Evolutionary conservation across 2,888 invertebrate species (phyloP).

Genomic region (Rhagophthalmus giganteus): DNA sequence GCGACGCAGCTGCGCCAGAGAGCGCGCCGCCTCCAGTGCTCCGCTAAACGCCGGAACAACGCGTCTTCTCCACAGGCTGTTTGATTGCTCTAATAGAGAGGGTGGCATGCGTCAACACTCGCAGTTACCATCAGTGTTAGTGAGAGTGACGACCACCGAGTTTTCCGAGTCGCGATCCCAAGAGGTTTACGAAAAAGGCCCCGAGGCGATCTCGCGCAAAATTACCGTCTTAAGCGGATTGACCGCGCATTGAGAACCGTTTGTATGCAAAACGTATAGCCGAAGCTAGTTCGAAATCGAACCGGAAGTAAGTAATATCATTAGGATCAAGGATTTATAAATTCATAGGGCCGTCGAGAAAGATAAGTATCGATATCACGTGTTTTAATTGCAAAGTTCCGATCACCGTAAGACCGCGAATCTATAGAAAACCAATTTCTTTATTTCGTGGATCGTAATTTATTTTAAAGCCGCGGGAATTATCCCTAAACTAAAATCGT

Average conservation of each 20-base stretch:
- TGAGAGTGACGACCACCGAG: slow-evolving; percentile 26
- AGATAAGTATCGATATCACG: slow-evolving; percentile 6
- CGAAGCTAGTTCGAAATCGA: slow-evolving; percentile 21
- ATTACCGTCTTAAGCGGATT: slow-evolving; percentile 25
- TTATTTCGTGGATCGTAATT: slow-evolving; percentile 17
- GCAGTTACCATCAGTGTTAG: slow-evolving; percentile 22
- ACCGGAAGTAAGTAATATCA: slow-evolving; percentile 18
- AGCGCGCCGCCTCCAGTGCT: slow-evolving; percentile 38
- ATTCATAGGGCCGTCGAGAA: not conserved
- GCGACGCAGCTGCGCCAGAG: slow-evolving; percentile 36
- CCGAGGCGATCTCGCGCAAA: slow-evolving; percentile 21
- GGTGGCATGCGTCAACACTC: slow-evolving; percentile 28
- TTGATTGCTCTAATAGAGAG: slow-evolving; percentile 30
- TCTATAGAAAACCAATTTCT: slow-evolving; percentile 13
- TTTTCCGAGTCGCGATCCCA: slow-evolving; percentile 20
- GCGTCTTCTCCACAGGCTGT: slow-evolving; percentile 32
- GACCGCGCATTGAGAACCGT: slow-evolving; percentile 24
- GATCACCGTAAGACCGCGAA: no score
- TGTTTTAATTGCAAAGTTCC: slow-evolving; percentile 9
- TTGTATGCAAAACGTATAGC: slow-evolving; percentile 26
- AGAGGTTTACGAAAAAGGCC: slow-evolving; percentile 14
- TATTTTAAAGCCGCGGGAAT: slow-evolving; percentile 17
- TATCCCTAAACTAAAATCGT: slow-evolving; percentile 12
- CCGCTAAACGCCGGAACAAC: slow-evolving; percentile 38
- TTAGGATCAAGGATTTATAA: slow-evolving; percentile 13